Conservation (phyloP, 2,888 invertebrate species). For the Synanthedon tipuliformis region DNA sequence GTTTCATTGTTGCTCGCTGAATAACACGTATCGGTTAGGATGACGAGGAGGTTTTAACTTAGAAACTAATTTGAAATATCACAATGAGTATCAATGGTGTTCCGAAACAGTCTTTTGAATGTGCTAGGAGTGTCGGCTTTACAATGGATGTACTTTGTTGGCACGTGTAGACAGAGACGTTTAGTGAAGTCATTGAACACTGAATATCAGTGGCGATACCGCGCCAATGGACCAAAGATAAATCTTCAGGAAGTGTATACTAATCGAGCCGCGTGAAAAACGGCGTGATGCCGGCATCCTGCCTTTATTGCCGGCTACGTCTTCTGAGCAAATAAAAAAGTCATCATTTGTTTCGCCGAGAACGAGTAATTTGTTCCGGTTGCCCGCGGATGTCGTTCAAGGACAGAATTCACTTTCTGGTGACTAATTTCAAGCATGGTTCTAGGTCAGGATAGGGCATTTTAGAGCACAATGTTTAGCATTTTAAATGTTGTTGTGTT, state of each 20-base stretch:
- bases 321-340: conserved; percentile 46
- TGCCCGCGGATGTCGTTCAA: conserved; percentile 63
- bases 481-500: background rate
- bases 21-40: conserved; percentile 59
- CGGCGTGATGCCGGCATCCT: conserved; percentile 62
- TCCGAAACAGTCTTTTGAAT: conserved; percentile 59
- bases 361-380: conserved; percentile 55
- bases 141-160: conserved; percentile 40
- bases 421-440: conserved; percentile 9
- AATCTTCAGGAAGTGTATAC: conserved; percentile 40
- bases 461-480: background rate
- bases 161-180: conserved; percentile 31
- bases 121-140: conserved; percentile 42
- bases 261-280: conserved; percentile 49
- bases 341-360: conserved; percentile 25
- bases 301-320: conserved; percentile 39
- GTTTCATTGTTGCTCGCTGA: conserved; percentile 55
- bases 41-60: conserved; percentile 59
- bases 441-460: conserved; percentile 12
- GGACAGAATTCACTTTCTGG: conserved; percentile 54
- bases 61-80: conserved; percentile 68
- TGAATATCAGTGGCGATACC: background rate
- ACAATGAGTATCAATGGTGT: conserved; percentile 63
- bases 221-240: conserved; percentile 11
- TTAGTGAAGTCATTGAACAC: background rate